Conservation (phyloP, 30 jellyfish, hydroid and myxozoan species). For the Aurelia sp. region DNA sequence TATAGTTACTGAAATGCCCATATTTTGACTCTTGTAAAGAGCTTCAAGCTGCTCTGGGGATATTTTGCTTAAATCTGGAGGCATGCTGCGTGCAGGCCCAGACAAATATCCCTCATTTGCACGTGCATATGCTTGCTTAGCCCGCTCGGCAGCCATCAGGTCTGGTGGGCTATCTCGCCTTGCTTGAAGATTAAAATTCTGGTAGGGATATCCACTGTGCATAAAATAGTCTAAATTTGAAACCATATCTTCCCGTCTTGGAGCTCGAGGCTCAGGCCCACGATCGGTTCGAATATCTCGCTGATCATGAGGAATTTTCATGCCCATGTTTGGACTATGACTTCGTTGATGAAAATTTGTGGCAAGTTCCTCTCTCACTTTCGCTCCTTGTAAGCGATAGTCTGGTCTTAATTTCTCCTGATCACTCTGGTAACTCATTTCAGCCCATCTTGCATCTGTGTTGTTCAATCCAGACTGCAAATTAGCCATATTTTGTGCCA, state of each 20-base stretch:
- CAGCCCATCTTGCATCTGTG: constrained; percentile 59
- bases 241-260: constrained; percentile 53
- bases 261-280: constrained; percentile 8
- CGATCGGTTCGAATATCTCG: constrained; percentile 52
- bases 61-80: constrained; percentile 51
- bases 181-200: constrained; percentile 49
- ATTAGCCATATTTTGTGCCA: constrained; percentile 55
- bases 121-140: constrained; percentile 68
- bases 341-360: constrained; percentile 20
- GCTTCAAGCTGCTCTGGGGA: constrained; percentile 66
- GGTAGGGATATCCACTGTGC: constrained; percentile 65
- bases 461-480: constrained; percentile 28
- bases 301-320: constrained; percentile 47
- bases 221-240: constrained; percentile 56
- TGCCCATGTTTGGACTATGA: constrained; percentile 43
- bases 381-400: constrained; percentile 56
- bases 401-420: constrained; percentile 37
- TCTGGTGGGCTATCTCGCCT: constrained; percentile 77
- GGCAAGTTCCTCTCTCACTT: constrained; percentile 63
- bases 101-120: constrained; percentile 54
- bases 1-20: constrained; percentile 58
- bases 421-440: constrained; percentile 4
- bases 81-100: constrained; percentile 61
- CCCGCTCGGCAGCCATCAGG: constrained; percentile 71
- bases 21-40: constrained; percentile 42